A percentile compares a stretch with the other conserved stretches of the same genome.
These are phyloP conservation scores for Elanoides forficatus DNA, from an alignment of 2,113 vertebrate species.

Conservation along the genomic window DNA sequence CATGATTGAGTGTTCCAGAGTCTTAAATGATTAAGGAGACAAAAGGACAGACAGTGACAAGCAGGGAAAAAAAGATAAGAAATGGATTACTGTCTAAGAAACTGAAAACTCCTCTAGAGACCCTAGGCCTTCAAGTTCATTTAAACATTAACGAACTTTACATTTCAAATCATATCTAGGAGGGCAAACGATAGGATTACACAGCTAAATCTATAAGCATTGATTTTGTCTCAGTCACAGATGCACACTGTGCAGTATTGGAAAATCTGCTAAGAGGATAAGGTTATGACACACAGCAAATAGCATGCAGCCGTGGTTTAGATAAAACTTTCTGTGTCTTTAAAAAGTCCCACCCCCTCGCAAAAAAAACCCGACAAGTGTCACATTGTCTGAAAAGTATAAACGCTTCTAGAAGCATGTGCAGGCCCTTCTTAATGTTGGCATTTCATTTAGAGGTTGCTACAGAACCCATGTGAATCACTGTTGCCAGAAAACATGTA, in stretches of 20 bases:
- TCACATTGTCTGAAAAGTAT: constrained; percentile 16
- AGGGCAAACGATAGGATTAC: constrained; percentile 81
- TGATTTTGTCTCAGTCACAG: constrained; percentile 78
- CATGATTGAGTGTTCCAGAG: constrained; percentile 16
- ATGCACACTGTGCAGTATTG: constrained; percentile 65
- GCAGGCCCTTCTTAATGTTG: background rate
- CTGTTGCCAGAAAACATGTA: background rate
- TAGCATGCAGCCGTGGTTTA: background rate
- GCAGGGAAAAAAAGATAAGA: constrained; percentile 25
- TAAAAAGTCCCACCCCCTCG: background rate
- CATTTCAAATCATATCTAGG: constrained; percentile 81
- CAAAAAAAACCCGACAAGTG: background rate
- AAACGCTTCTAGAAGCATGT: background rate
- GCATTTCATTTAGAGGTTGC: background rate
- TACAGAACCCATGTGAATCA: background rate
- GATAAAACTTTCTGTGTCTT: constrained; percentile 33
- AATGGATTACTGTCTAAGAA: constrained; percentile 70
- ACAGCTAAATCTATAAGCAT: constrained; percentile 81
- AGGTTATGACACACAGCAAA: constrained; percentile 61
- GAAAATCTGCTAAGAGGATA: constrained; percentile 69
- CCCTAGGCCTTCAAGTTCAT: constrained; percentile 73
- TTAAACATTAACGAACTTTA: constrained; percentile 80
- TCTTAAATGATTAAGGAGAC: constrained; percentile 36
- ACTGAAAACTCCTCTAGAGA: constrained; percentile 70
- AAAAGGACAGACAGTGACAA: constrained; percentile 38